Base-by-base conservation (phyloP, 2,797 vertebrate species). In the Macroramphosus scolopax region DNA sequence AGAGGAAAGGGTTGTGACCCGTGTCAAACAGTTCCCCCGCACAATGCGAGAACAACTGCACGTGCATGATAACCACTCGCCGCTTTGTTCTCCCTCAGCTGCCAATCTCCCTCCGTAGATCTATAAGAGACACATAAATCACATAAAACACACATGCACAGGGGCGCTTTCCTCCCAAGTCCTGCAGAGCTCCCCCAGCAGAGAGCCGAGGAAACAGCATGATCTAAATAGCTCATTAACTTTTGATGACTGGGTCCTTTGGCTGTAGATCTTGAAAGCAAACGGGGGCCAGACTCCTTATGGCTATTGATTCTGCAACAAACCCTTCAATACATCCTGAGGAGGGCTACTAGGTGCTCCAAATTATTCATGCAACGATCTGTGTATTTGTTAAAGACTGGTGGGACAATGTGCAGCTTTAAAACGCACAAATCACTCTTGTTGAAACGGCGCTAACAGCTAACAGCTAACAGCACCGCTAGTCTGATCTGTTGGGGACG, bases 211-310 rank as follows among this genome's bases (percentile, higher is more conserved):
- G 77, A 83, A 87, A 78, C 79, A 83, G 83, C 82, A 50, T 78
- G 78, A 75, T 83, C 81, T 82, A 85, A 85, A 87, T 84, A 87
- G 83, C 85, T 87, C 83, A 89, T 89, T 89, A 87, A 88, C 80
- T 81, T 87, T 87, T 86, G 80, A 87, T 87, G 86, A 82, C 68
- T 81, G 71, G 72, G 53, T 84, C 83, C 81, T 84, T 77, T 68
- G 85, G 80, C 81, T 83, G 83, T 84, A 85, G 77, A 83, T 86
- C 77, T 83, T 82, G 80, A 87, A 85, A 83, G 84, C 79, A 77
- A 85, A 80, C 31, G 75, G 83, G 81, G 78, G 72, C 78, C 80
- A 80, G 81, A 65, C 72, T 80, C 75, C 84, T 84, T 81, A 83
- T 85, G 78, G 82, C 77, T 84, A 87, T 84, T 83, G 85, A 87